These are phyloP conservation scores for Oligia strigilis DNA, from an alignment of 2,888 invertebrate species.

Conservation along the genomic window DNA sequence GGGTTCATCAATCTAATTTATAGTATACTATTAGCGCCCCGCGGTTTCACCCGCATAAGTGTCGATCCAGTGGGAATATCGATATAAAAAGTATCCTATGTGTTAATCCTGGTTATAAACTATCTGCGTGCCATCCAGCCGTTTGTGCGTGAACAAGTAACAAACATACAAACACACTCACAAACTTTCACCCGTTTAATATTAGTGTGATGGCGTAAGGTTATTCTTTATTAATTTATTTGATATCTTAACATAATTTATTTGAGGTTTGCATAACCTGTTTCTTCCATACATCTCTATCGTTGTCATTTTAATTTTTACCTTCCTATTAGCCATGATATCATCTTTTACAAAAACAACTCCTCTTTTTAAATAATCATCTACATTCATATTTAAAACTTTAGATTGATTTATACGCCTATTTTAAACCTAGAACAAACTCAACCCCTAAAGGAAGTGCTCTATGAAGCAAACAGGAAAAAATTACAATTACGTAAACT, in stretches of 20 bases:
- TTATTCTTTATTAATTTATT: no score
- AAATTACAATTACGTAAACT: slow-evolving; percentile 13
- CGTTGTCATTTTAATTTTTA: background rate
- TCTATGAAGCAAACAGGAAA: slow-evolving; percentile 37
- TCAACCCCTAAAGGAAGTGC: slow-evolving; percentile 33
- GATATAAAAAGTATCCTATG: no score
- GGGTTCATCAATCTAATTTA: background rate
- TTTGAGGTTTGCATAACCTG: background rate
- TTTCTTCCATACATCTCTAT: background rate
- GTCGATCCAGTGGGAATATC: no score
- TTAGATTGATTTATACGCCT: background rate
- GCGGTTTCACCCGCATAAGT: no score
- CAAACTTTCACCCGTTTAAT: no score
- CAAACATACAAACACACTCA: no score
- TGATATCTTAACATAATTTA: no score
- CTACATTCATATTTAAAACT: background rate
- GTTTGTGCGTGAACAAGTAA: no score
- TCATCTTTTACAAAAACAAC: background rate
- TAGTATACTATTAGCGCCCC: background rate
- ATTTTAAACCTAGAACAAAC: slow-evolving; percentile 19
- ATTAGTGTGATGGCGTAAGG: no score
- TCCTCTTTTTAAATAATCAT: background rate
- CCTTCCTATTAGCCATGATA: background rate
- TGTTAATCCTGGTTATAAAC: no score
- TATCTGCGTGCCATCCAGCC: no score